Conservation (phyloP, 2,888 invertebrate species). For the Malthinus seriepunctatus region DNA sequence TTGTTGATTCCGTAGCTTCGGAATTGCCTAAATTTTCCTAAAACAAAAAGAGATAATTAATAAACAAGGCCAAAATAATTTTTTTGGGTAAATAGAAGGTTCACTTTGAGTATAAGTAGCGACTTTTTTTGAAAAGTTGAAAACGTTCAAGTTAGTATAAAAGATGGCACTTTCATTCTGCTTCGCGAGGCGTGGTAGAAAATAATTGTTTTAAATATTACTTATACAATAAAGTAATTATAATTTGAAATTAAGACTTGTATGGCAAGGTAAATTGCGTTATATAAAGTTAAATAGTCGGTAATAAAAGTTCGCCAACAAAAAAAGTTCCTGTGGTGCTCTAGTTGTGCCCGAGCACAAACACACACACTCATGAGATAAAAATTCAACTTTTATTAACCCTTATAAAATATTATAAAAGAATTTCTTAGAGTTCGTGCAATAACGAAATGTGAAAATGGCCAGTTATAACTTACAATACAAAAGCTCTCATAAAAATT, state of each 20-base stretch:
- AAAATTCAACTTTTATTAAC: conserved; percentile 14
- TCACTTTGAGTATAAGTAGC: background rate
- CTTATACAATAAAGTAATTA: conserved; percentile 28
- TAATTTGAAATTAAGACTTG: conserved; percentile 34
- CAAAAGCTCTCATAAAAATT: conserved; percentile 24
- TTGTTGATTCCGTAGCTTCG: conserved; percentile 66
- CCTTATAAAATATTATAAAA: conserved; percentile 11
- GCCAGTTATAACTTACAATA: conserved; percentile 17
- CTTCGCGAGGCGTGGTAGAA: conserved; percentile 31
- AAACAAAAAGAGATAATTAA: conserved; percentile 52
- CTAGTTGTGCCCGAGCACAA: background rate
- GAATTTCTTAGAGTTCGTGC: conserved; percentile 13
- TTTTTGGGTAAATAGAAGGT: background rate
- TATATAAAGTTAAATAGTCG: no score
- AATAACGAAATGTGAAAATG: conserved; percentile 19
- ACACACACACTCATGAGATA: background rate
- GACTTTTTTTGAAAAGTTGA: background rate
- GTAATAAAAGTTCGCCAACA: background rate
- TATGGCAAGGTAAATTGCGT: background rate
- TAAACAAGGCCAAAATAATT: background rate
- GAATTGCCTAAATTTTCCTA: conserved; percentile 73
- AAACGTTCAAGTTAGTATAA: background rate
- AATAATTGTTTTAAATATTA: conserved; percentile 35
- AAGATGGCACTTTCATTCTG: conserved; percentile 23
- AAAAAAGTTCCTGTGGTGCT: background rate